Evolutionary conservation across 2,888 invertebrate species (phyloP).

Genomic region (Nemurella pictetii): DNA sequence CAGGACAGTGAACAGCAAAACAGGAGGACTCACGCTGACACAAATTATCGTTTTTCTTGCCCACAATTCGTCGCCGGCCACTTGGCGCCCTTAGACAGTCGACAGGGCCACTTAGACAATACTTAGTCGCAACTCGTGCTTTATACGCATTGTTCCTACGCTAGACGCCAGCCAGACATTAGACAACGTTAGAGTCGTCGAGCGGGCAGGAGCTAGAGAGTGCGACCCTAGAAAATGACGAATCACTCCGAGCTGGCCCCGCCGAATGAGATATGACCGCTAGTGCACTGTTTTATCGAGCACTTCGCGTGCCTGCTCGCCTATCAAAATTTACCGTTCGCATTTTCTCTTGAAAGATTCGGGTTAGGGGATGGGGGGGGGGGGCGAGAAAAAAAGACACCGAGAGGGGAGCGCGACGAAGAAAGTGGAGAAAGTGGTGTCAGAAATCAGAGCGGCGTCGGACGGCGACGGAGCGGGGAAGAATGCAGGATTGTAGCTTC

Average conservation of each 20-base stretch:
- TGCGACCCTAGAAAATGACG: not conserved
- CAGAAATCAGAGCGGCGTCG: not conserved
- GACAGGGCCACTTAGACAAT: too few species aligned
- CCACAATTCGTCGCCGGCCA: too few species aligned
- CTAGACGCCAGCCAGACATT: too few species aligned
- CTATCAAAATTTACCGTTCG: slow-evolving; percentile 25
- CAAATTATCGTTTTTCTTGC: too few species aligned
- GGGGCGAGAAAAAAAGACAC: not conserved
- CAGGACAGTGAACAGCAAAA: too few species aligned
- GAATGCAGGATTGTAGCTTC: not conserved
- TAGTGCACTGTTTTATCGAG: slow-evolving; percentile 20
- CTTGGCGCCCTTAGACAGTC: too few species aligned
- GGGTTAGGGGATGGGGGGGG: not conserved
- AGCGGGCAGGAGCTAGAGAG: not conserved
- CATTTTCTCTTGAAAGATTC: slow-evolving; percentile 15
- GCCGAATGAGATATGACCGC: slow-evolving; percentile 8
- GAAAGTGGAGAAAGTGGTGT: not conserved
- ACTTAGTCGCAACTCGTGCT: too few species aligned
- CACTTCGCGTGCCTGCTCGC: not conserved
- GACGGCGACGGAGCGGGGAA: not conserved
- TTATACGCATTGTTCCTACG: too few species aligned
- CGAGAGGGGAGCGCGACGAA: not conserved
- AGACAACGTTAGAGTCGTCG: too few species aligned
- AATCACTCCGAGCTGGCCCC: not conserved
- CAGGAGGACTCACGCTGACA: too few species aligned